These are phyloP conservation scores for Rhagoletis pomonella DNA, from an alignment of 1,140 invertebrate genomes.

Conservation along the genomic window DNA sequence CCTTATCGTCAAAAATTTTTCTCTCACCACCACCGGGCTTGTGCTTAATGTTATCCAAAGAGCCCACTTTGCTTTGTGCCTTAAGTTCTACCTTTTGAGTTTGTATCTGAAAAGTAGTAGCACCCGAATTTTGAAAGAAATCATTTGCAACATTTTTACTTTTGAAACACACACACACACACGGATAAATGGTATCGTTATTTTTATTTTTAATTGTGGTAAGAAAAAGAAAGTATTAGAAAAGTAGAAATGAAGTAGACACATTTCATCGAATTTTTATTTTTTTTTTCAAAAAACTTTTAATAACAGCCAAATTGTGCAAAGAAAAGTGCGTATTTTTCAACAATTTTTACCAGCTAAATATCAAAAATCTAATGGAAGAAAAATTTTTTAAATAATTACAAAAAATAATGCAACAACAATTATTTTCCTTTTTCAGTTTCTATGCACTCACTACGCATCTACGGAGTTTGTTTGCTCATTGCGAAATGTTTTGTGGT, in stretches of 20 bases:
- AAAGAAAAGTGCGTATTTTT: constrained; percentile 29
- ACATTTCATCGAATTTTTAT: neutral
- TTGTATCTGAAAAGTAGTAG: constrained; percentile 83
- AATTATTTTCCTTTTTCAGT: neutral
- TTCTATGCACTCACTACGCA: neutral
- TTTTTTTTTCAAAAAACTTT: neutral
- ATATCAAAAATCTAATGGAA: neutral
- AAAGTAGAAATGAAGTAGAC: neutral
- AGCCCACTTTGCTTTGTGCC: constrained; percentile 91
- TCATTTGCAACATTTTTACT: constrained; percentile 6
- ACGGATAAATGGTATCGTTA: neutral
- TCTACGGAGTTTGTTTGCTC: neutral
- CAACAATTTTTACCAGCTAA: neutral
- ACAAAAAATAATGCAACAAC: neutral
- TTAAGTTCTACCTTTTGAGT: constrained; percentile 90
- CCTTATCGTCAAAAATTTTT: constrained; percentile 95
- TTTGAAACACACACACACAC: neutral
- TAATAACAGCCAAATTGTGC: constrained; percentile 27
- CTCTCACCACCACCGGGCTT: constrained; percentile 94
- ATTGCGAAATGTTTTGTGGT: neutral
- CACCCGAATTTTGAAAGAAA: constrained; percentile 56
- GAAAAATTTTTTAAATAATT: neutral
- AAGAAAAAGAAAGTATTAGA: neutral
- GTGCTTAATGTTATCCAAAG: constrained; percentile 94
- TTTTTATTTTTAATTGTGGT: neutral